Evolutionary conservation across 1,140 invertebrate genomes (phyloP).

Genomic region (Anoplophora glabripennis): DNA sequence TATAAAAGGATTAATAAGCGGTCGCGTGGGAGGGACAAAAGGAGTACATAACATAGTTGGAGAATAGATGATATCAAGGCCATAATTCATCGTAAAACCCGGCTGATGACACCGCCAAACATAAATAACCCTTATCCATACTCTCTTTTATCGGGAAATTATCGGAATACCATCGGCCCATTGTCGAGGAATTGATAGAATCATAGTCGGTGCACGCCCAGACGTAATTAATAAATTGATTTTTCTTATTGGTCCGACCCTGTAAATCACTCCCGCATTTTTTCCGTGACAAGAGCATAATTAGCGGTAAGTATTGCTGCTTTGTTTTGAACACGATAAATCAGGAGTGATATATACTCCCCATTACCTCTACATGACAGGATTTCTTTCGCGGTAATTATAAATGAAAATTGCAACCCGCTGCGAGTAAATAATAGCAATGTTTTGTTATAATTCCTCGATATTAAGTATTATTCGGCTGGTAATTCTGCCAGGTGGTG

Average conservation of each 20-base stretch:
- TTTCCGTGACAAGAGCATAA: slow-evolving; percentile 4
- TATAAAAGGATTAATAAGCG: no score
- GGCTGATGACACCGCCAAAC: slow-evolving; percentile 27
- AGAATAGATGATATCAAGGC: background rate
- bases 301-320: slow-evolving; percentile 7
- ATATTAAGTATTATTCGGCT: no score
- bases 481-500: no score
- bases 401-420: no score
- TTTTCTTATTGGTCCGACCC: slow-evolving; percentile 10
- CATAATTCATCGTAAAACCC: slow-evolving; percentile 26
- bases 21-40: no score
- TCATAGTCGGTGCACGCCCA: slow-evolving; percentile 20
- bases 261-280: slow-evolving; percentile 8
- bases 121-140: slow-evolving; percentile 31
- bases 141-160: slow-evolving; percentile 26
- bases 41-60: no score
- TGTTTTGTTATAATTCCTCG: no score
- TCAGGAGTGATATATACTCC: no score
- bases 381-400: no score
- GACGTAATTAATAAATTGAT: slow-evolving; percentile 15
- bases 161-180: slow-evolving; percentile 11
- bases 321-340: no score
- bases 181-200: slow-evolving; percentile 30
- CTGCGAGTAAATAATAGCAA: no score
- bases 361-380: no score